phyloP scores from a whole-genome alignment of 30 jellyfish, hydroid and myxozoan species.

The Aurelia sp. region DNA sequence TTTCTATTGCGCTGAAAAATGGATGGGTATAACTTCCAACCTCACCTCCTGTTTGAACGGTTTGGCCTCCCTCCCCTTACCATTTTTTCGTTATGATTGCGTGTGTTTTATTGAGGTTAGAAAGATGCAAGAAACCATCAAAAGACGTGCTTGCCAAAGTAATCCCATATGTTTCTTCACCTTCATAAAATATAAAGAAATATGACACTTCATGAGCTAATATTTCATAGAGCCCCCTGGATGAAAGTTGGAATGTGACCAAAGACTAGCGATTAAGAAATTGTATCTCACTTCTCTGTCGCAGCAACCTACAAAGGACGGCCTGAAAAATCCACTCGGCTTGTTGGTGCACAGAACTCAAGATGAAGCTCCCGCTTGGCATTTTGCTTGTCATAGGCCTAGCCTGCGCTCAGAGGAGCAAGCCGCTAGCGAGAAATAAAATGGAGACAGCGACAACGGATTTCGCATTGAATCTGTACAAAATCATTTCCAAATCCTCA shows the following conservation, averaged over 20 bases:
- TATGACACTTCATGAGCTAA: too few relatives aligned
- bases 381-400: not conserved
- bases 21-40: too few relatives aligned
- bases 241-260: not conserved
- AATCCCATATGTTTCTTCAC: too few relatives aligned
- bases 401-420: not conserved
- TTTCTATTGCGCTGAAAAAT: too few relatives aligned
- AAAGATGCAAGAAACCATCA: too few relatives aligned
- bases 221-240: not conserved
- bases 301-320: not conserved
- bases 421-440: not conserved
- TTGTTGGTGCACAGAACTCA: not conserved
- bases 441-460: constrained; percentile 53
- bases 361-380: constrained; percentile 12
- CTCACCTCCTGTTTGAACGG: too few relatives aligned
- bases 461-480: constrained; percentile 62
- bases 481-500: constrained; percentile 19
- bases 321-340: not conserved
- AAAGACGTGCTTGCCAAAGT: too few relatives aligned
- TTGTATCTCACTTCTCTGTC: not conserved
- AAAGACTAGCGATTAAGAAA: too few relatives aligned
- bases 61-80: too few relatives aligned
- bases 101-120: too few relatives aligned
- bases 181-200: not conserved
- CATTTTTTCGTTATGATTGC: too few relatives aligned